Conservation (phyloP, 2,113 vertebrate species). For the Sinocyclocheilus maitianheensis region DNA sequence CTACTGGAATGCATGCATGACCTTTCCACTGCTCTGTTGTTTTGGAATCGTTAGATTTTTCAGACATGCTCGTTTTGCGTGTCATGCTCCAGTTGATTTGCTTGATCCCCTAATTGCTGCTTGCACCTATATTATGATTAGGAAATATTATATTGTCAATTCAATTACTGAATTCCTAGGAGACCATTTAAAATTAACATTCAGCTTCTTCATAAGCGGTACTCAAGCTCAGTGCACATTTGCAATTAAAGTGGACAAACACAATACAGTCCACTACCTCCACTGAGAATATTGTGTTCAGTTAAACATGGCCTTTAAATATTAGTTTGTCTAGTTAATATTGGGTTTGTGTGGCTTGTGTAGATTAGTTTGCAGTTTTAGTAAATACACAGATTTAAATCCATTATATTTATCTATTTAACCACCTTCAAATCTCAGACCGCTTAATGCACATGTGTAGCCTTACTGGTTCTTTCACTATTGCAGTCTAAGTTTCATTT, state of each 20-base stretch:
- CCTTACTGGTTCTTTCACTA: background rate
- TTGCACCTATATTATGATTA: conserved; percentile 2
- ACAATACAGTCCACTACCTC: background rate
- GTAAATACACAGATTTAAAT: background rate
- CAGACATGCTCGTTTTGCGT: background rate
- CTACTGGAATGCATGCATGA: background rate
- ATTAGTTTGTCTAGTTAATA: background rate
- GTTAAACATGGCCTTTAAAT: conserved; percentile 19
- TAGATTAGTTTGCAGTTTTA: background rate
- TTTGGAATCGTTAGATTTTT: background rate
- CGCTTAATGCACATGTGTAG: background rate
- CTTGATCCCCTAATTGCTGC: background rate
- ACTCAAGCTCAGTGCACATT: conserved; percentile 4
- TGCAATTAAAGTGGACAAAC: conserved; percentile 21
- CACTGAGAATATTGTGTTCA: conserved; percentile 11
- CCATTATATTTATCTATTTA: background rate
- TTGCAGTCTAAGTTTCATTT: background rate
- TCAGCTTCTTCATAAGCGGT: background rate
- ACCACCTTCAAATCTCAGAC: background rate
- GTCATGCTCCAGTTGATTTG: background rate
- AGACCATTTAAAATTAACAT: conserved; percentile 5
- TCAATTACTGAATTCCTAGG: background rate
- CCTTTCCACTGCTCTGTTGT: background rate
- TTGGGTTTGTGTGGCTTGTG: background rate
- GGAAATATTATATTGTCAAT: conserved; percentile 5